Evolutionary conservation across 2,113 vertebrate genomes (phyloP).

Genomic region (Xiphophorus couchianus): DNA sequence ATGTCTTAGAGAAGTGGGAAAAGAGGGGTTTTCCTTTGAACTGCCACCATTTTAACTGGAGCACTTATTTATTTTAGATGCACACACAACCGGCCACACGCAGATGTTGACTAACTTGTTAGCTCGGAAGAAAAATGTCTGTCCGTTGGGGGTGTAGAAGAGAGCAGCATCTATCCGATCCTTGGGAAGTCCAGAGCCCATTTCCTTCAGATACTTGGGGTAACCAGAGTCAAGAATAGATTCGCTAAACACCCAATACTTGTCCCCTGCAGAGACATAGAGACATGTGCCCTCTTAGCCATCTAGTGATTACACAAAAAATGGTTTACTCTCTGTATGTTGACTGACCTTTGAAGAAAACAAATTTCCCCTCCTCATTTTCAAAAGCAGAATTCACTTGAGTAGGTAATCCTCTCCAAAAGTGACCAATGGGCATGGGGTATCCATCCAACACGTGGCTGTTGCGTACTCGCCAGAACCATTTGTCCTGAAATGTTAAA

Average conservation of each 20-base stretch:
- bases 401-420: conserved; percentile 87
- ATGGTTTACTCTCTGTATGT: background rate
- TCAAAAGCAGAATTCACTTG: conserved; percentile 87
- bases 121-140: conserved; percentile 90
- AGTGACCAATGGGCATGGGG: conserved; percentile 91
- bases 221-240: conserved; percentile 84
- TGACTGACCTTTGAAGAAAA: conserved; percentile 89
- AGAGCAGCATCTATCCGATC: conserved; percentile 89
- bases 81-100: background rate
- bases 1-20: conserved; percentile 16
- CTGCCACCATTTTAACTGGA: conserved; percentile 9
- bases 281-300: background rate
- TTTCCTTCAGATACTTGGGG: conserved; percentile 83
- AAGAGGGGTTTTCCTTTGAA: conserved; percentile 22
- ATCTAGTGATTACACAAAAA: background rate
- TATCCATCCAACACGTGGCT: conserved; percentile 89
- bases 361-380: conserved; percentile 91
- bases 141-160: conserved; percentile 87
- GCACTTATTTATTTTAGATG: background rate
- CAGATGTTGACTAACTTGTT: conserved; percentile 83
- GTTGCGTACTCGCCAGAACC: conserved; percentile 91
- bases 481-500: conserved; percentile 76
- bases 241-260: conserved; percentile 90
- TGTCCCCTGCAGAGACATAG: conserved; percentile 79
- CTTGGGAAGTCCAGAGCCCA: conserved; percentile 86